A percentile compares a stretch with the other conserved stretches of the same genome.
These are phyloP conservation scores for Ailurus styani DNA, from an alignment of 2,113 vertebrate genomes.

Conservation along the genomic window DNA sequence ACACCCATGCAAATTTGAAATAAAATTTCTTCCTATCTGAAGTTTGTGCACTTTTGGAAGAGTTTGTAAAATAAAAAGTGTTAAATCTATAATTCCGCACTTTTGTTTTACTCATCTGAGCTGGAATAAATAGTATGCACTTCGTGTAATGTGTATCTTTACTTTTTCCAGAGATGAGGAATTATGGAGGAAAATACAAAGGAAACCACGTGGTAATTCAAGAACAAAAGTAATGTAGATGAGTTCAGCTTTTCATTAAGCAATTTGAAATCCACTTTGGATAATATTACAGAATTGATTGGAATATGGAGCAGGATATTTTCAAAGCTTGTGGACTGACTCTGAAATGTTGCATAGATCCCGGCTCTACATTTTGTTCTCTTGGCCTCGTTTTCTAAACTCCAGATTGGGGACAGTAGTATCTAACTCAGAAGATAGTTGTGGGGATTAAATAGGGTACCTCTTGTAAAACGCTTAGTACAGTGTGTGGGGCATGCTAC, in stretches of 20 bases:
- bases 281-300: background rate
- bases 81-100: background rate
- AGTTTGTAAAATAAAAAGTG: background rate
- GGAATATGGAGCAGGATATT: background rate
- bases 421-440: background rate
- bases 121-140: background rate
- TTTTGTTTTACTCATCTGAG: background rate
- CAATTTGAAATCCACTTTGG: background rate
- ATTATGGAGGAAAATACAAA: background rate
- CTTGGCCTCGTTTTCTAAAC: background rate
- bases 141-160: background rate
- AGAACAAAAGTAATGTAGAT: background rate
- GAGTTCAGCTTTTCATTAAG: background rate
- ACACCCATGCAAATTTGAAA: background rate
- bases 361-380: background rate
- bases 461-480: background rate
- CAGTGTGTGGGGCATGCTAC: background rate
- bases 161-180: background rate
- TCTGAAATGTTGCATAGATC: rapidly evolving
- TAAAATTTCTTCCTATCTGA: background rate
- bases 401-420: background rate
- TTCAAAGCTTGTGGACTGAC: background rate
- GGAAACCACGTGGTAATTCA: background rate
- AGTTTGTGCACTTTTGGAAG: background rate
- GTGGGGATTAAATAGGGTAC: background rate